Base-by-base conservation (phyloP, 2,797 vertebrate species). In the Acrocephalus scirpaceus region DNA sequence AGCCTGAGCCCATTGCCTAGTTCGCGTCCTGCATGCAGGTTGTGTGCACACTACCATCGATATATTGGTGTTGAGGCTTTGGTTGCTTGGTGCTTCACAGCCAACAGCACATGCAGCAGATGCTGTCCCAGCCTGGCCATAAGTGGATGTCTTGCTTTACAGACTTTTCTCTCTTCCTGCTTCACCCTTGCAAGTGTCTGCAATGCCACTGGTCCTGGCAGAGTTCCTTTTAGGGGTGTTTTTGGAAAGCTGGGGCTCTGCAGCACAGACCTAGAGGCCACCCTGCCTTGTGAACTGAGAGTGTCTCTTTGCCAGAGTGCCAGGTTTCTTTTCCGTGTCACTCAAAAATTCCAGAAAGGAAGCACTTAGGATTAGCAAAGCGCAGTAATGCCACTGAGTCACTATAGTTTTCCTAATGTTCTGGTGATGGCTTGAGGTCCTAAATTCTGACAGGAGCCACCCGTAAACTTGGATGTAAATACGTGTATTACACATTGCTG, bases 31-130 rank as follows among this genome's bases (percentile, higher is more conserved):
- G 62, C 1, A 0, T 5, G n/a, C 74, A 32, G 53, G 53, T 12
- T 18, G 57, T 32, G 27, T 2, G 1, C 3, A 3, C 4, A 1
- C 57, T 32, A 34, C 7, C 4, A 27, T 16, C 19, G 4, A 3
- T 25, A 6, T 7, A 5, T 2, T 6, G 30, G 25, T 7, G 10
- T 17, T 26, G 19, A 30, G 6, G 32, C 5, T 78, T 21, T 1
- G 58, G 36, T 40, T 7, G 2, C 67, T 42, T 11, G 9, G 26
- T 1, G 3, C 34, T 62, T 48, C 22, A 0, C 29, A 22, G 34
- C 17, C 45, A 15, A 6, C 2, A 6, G 51, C 2, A 0, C 22
- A 22, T 1, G 60, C 29, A 79, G 50, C 7, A 47, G 47, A 11
- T 29, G 25, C 29, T 53, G 0, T 29, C 23, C 70, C 40, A 51